Evolutionary conservation across 2,797 vertebrate genomes (phyloP).

Genomic region (Urophycis tenuis): DNA sequence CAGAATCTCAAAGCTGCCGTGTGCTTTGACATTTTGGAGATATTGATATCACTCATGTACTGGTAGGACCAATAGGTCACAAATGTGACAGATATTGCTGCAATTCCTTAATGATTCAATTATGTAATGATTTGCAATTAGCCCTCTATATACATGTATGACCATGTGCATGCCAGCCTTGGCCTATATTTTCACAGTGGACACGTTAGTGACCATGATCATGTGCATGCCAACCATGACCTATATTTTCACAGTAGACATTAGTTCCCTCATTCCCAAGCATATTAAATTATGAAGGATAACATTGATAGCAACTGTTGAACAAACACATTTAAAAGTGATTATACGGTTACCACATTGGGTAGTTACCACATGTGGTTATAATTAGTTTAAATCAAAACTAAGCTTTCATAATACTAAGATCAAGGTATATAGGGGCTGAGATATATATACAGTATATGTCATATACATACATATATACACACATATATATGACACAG

Average conservation of each 20-base stretch:
- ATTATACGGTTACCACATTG: background rate
- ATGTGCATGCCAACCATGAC: background rate
- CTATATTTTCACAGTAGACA: background rate
- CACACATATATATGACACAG: background rate
- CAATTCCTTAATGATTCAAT: no score
- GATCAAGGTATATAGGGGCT: background rate
- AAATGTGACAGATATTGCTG: no score
- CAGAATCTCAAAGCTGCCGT: background rate
- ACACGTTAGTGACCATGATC: background rate
- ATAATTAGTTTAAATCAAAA: background rate
- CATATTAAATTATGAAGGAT: background rate
- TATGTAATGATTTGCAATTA: background rate
- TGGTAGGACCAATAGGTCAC: background rate
- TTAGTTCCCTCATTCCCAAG: background rate
- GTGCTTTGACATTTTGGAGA: no score
- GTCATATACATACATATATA: constrained; percentile 10
- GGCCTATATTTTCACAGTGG: background rate
- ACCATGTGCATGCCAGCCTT: background rate
- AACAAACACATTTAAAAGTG: background rate
- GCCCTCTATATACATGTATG: background rate
- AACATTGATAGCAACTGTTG: background rate
- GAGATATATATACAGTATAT: no score
- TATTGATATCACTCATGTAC: background rate
- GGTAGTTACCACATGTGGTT: background rate
- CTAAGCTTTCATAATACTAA: background rate